These are phyloP conservation scores for Bothrops jararaca DNA, from an alignment of 2,113 vertebrate species.

Conservation along the genomic window DNA sequence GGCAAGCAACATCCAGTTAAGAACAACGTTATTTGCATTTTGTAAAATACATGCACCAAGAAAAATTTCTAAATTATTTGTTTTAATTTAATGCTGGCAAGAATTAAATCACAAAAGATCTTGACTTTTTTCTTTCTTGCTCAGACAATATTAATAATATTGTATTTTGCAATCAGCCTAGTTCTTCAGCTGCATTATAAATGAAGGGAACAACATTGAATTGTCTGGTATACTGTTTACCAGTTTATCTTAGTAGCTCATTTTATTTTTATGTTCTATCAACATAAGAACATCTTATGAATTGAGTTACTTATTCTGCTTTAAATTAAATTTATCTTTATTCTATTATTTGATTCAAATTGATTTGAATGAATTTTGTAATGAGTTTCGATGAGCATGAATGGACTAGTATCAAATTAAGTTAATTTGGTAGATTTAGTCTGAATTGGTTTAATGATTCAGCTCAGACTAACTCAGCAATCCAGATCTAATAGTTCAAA, in stretches of 20 bases:
- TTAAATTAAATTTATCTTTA: neutral
- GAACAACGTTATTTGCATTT: slow-evolving; percentile 21
- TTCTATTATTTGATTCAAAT: neutral
- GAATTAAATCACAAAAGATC: slow-evolving; percentile 32
- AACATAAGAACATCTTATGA: neutral
- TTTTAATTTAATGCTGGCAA: slow-evolving; percentile 32
- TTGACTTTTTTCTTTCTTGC: slow-evolving; percentile 47
- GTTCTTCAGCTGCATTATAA: slow-evolving; percentile 19
- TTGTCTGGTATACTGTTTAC: neutral
- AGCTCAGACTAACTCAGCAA: neutral
- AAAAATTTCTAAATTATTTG: slow-evolving; percentile 31
- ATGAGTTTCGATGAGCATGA: neutral
- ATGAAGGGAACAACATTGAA: neutral
- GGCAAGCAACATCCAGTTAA: neutral
- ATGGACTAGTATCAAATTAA: neutral
- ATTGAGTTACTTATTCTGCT: neutral
- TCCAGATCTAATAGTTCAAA: neutral
- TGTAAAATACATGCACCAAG: slow-evolving; percentile 11
- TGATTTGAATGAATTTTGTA: neutral
- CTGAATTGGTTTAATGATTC: neutral
- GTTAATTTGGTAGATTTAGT: neutral
- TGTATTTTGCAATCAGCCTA: slow-evolving; percentile 11
- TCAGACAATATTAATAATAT: slow-evolving; percentile 38
- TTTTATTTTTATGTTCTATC: neutral
- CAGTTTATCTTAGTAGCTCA: neutral